Evolutionary conservation across 2,113 vertebrate genomes (phyloP).

Genomic region (Hippocampus comes): DNA sequence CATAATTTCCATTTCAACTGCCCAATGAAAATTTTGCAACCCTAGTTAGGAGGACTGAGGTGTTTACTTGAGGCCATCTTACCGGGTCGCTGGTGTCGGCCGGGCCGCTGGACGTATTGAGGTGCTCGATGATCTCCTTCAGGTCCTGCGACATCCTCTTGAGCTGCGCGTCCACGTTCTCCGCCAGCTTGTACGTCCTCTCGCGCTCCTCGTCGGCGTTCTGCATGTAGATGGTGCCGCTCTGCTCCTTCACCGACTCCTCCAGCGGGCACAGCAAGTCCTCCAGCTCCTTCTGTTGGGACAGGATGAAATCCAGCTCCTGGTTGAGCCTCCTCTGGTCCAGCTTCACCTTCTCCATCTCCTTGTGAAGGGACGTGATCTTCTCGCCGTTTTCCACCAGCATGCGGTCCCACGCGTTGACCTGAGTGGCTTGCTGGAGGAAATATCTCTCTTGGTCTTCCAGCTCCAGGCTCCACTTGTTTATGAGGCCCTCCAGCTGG

Average conservation of each 20-base stretch:
- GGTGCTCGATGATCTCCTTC: conserved; percentile 85
- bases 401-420: conserved; percentile 91
- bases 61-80: conserved; percentile 12
- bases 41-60: not conserved
- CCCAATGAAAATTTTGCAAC: not conserved
- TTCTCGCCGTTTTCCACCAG: conserved; percentile 94
- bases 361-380: conserved; percentile 90
- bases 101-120: conserved; percentile 80
- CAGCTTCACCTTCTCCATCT: conserved; percentile 97
- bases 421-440: conserved; percentile 92
- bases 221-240: conserved; percentile 94
- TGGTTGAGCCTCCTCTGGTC: conserved; percentile 95
- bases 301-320: conserved; percentile 95
- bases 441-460: conserved; percentile 97
- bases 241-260: conserved; percentile 93
- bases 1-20: too few species aligned
- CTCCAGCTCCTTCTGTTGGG: conserved; percentile 96
- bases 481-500: conserved; percentile 92
- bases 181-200: conserved; percentile 88
- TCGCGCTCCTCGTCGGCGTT: conserved; percentile 94
- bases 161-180: conserved; percentile 86
- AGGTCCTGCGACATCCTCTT: conserved; percentile 90
- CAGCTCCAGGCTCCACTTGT: conserved; percentile 97
- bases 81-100: conserved; percentile 81
- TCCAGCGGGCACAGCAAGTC: conserved; percentile 88